These are phyloP conservation scores for Alces alces DNA, from an alignment of 2,113 vertebrate species.

Conservation along the genomic window DNA sequence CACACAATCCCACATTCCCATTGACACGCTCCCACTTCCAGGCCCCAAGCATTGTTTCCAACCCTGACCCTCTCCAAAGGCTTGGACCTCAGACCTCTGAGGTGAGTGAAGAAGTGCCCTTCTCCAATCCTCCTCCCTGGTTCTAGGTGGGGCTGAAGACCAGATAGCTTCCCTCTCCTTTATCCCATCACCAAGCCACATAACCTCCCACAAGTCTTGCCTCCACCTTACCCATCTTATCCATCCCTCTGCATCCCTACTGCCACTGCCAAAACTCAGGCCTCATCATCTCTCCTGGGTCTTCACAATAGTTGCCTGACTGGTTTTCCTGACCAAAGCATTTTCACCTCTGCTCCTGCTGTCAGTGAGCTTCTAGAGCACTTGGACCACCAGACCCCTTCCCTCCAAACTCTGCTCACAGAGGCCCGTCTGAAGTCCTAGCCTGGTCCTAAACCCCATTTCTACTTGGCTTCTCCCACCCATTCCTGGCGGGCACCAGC, in stretches of 20 bases:
- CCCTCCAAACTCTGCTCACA: neutral
- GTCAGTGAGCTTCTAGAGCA: neutral
- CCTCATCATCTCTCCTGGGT: neutral
- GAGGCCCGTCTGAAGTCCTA: neutral
- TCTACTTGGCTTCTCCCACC: neutral
- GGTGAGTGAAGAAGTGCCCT: neutral
- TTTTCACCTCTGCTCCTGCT: neutral
- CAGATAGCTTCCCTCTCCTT: neutral
- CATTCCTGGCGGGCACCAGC: neutral
- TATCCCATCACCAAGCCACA: neutral
- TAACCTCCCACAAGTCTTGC: neutral
- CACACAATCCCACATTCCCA: neutral
- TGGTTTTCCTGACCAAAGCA: slow-evolving; percentile 39
- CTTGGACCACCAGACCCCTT: neutral
- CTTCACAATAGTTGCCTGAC: neutral
- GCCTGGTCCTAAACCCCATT: neutral
- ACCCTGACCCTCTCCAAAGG: neutral
- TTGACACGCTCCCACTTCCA: neutral
- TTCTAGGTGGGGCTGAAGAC: neutral
- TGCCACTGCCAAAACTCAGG: neutral
- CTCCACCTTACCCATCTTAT: neutral
- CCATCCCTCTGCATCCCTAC: neutral
- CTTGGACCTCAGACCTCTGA: neutral
- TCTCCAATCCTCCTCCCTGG: neutral
- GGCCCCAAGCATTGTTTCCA: neutral